Base-by-base conservation (phyloP, 2,797 vertebrate genomes). In the Discoglossus pictus region DNA sequence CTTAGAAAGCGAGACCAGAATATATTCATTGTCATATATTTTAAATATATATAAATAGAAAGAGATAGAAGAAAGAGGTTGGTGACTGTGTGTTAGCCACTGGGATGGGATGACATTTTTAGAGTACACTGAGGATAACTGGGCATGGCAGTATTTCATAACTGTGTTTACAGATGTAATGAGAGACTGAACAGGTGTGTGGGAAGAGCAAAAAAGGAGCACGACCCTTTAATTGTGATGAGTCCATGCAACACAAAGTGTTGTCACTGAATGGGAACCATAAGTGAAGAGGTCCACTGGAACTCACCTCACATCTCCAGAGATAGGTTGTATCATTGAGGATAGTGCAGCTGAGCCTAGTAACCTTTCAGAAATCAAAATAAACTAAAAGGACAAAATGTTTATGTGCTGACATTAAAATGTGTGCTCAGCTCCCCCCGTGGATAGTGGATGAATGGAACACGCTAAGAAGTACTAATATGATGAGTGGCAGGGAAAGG, bases 1-100 rank as follows among this genome's bases (percentile, higher is more conserved):
- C 91, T 90, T 90, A 92, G 90, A 92, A 92, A 92, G 91, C 90
- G 90, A 88, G 87, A 91, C 89, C 89, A 87, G 90, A 85, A 90
- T 90, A 89, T 88, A 78, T 75, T 75, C 79, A 83, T 82, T 83
- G 73, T 84, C 87, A 90, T 88, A 71, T 71, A 64, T 71, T 71
- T 65, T 59, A 71, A 71, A 71, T 71, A 71, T 71, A 70, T 40
- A 63, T 40, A 63, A 13, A 71, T 7, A 64, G 36, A 64, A 34
- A 59, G 52, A 54, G 13, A 60, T 7, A 61, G 36, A 64, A 17
- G 39, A 50, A 56, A 90, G 82, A 85, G 90, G 23, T 83, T 82
- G 83, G 85, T 89, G 88, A 91, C 89, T 86, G 12, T 91, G 88
- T 89, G 88, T 92, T 88, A 91, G 90, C 88, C 90, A 90, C 88